Evolutionary conservation across 1,140 invertebrate genomes (phyloP), one percentile per base, ranked within the genome.

Genomic region (Drosophila quadrilineata): DNA sequence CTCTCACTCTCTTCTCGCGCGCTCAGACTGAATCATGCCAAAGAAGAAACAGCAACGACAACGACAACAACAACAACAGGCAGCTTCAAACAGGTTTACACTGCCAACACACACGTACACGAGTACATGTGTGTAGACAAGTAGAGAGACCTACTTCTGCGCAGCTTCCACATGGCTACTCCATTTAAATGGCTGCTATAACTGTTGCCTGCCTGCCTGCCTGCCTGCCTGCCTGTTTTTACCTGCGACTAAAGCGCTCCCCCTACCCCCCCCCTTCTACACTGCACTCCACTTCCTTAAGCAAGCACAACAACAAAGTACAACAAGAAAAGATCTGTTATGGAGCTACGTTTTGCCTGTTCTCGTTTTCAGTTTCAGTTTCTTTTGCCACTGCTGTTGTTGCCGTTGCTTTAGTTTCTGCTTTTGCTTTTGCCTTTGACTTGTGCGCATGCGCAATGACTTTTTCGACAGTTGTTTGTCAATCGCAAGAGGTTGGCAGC

Each of bases 391-490:
- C n/a, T n/a, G 5, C 9, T 46, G 41, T 16, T 58, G 28, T 59
- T 71, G 65, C 57, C 33, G 54, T 36, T 66, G 66, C 52, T n/a
- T 33, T 45, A 22, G 19, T 9, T 53, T 33, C 14, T 41, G 31
- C 36, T 71, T 59, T 71, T 29, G 57, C 26, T 71, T 57, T 63
- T 70, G 35, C 70, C 49, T 75, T 79, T 79, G 75, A 79, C 75
- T 79, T 75, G 75, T 57, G 71, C 76, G 76, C 76, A 80, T 80
- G 76, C 76, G 76, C 76, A 80, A 82, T 79, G 76, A 71, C 71
- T 80, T 82, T 80, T 80, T 82, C 76, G 76, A 80, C 76, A 80
- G 71, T 82, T 82, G 76, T 80, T 80, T 80, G 76, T 80, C 76
- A 80, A 80, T 80, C 76, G 68, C 49, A n/a, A 54, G n/a, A n/a